phyloP scores from a whole-genome alignment of 92 coral and sea anemone genomes.

The Porites divaricata region DNA sequence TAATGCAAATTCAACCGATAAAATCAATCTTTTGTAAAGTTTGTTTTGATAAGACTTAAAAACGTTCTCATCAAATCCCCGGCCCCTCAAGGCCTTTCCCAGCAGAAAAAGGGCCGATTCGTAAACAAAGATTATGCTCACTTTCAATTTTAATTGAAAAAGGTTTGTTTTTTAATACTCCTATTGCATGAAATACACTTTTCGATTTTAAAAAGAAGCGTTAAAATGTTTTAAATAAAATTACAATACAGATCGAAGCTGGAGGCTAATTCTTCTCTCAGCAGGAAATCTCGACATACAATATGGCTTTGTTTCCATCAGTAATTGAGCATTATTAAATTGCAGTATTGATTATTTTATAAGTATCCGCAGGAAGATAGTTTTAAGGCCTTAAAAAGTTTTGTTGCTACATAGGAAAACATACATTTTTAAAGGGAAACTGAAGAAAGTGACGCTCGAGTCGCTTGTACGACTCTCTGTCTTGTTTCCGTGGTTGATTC shows the following conservation, averaged over 20 bases:
- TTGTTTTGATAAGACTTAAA: slow-evolving; percentile 9
- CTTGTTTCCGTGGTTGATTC: too few species aligned
- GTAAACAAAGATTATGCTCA: background rate
- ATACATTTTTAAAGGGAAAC: too few species aligned
- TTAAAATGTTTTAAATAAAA: background rate
- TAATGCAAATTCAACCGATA: background rate
- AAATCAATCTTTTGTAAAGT: slow-evolving; percentile 11
- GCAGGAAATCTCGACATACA: background rate
- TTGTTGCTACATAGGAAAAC: too few species aligned
- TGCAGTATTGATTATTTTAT: background rate
- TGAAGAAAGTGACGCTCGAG: too few species aligned
- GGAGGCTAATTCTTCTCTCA: background rate
- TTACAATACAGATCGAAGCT: background rate
- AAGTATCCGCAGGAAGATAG: background rate
- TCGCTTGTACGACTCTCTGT: too few species aligned
- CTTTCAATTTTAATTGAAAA: background rate
- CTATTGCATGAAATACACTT: background rate
- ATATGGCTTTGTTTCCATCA: background rate
- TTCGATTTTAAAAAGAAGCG: background rate
- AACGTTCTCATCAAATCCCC: background rate
- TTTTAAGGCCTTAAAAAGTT: background rate
- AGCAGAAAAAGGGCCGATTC: background rate
- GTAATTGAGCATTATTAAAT: background rate
- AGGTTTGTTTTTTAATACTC: slow-evolving; percentile 23
- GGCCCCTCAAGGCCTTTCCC: background rate